Conservation (phyloP, 2,888 invertebrate genomes). For the Sturmia bella region DNA sequence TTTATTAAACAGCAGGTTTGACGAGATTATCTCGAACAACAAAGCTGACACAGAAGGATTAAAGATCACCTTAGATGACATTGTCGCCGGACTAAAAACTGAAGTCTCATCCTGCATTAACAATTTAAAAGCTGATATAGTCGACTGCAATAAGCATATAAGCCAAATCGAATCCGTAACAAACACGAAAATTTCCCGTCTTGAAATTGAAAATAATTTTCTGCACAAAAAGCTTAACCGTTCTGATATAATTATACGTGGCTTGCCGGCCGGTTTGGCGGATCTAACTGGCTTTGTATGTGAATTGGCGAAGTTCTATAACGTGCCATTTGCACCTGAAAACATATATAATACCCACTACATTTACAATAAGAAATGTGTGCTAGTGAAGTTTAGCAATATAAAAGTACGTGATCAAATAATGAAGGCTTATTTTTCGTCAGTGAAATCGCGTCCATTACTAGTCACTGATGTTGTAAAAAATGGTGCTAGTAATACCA, state of each 20-base stretch:
- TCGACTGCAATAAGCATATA: too few species aligned
- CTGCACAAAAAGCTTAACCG: not conserved
- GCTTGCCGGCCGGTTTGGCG: not conserved
- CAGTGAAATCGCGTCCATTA: not conserved
- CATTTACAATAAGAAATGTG: not conserved
- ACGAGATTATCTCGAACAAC: too few species aligned
- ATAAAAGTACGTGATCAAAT: not conserved
- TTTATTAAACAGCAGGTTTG: too few species aligned
- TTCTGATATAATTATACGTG: slow-evolving; percentile 1
- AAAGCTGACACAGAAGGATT: too few species aligned
- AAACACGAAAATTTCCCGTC: too few species aligned
- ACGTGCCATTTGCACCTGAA: not conserved
- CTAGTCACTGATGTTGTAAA: not conserved
- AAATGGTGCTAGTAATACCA: not conserved
- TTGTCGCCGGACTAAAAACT: too few species aligned
- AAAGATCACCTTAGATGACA: too few species aligned
- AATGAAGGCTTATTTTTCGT: slow-evolving; percentile 1
- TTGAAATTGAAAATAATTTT: not conserved
- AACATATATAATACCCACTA: slow-evolving; percentile 1
- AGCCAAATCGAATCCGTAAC: too few species aligned
- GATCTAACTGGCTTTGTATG: not conserved
- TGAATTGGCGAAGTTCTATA: not conserved
- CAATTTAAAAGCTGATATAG: too few species aligned
- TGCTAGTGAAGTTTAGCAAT: not conserved
- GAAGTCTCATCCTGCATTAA: too few species aligned